phyloP scores from a whole-genome alignment of 2,888 invertebrate genomes.

The Suillia variegata region DNA sequence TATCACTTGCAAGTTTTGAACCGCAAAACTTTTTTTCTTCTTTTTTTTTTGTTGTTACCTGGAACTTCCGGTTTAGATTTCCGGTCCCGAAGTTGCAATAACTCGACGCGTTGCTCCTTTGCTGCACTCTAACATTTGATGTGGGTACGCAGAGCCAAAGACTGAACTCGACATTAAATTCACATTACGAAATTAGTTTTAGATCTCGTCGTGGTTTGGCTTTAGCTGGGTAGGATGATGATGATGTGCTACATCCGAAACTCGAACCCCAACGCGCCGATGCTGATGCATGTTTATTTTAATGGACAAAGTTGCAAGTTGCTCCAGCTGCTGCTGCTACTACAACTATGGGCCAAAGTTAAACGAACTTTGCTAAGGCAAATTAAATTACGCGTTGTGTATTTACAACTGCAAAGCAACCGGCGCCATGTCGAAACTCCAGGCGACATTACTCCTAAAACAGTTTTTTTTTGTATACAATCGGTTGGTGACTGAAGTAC shows the following conservation, averaged over 20 bases:
- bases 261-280: not conserved
- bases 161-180: conserved; percentile 17
- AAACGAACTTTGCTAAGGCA: conserved; percentile 15
- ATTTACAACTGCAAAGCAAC: too few species aligned
- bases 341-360: too few species aligned
- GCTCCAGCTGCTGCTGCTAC: not conserved
- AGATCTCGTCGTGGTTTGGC: not conserved
- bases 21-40: not conserved
- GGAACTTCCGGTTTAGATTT: conserved; percentile 20
- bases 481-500: too few species aligned
- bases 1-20: not conserved
- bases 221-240: not conserved
- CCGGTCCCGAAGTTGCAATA: conserved; percentile 2
- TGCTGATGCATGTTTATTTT: conserved; percentile 18
- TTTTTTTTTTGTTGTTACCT: too few species aligned
- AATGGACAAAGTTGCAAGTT: conserved; percentile 20
- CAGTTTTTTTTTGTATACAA: too few species aligned
- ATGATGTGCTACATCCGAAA: not conserved
- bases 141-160: too few species aligned
- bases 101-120: too few species aligned
- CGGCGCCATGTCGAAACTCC: too few species aligned
- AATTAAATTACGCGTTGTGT: conserved; percentile 19
- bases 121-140: too few species aligned
- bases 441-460: too few species aligned
- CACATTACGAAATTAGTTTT: conserved; percentile 23